Conservation (phyloP, 2,797 vertebrate species). For the Fratercula arctica region DNA sequence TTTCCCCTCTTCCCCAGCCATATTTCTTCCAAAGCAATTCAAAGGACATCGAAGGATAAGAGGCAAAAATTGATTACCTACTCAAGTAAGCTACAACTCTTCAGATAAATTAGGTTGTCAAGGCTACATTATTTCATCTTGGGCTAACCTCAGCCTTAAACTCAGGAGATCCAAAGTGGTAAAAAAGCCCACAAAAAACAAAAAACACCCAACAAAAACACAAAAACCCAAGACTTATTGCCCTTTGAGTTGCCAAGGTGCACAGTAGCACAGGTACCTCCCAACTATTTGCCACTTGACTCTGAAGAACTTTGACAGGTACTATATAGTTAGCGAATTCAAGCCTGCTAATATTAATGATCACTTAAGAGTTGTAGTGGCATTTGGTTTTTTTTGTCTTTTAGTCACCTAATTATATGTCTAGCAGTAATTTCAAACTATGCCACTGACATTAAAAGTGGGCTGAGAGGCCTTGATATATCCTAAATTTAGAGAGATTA, state of each 20-base stretch:
- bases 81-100: not conserved
- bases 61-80: not conserved
- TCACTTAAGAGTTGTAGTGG: not conserved
- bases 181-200: not conserved
- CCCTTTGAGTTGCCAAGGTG: not conserved
- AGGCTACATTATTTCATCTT: not conserved
- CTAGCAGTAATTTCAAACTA: not conserved
- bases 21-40: slow-evolving; percentile 5
- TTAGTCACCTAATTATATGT: not conserved
- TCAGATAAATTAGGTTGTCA: not conserved
- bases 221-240: not conserved
- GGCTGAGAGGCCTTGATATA: not conserved
- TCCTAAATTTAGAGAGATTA: slow-evolving; percentile 3
- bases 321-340: not conserved
- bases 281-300: not conserved
- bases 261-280: not conserved
- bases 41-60: not conserved
- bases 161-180: not conserved
- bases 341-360: not conserved
- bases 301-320: not conserved
- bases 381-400: not conserved
- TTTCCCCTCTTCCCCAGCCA: not conserved
- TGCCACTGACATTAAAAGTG: not conserved
- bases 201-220: not conserved
- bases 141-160: not conserved